Conservation (phyloP, 2,888 invertebrate genomes). For the Philereme vetulata region DNA sequence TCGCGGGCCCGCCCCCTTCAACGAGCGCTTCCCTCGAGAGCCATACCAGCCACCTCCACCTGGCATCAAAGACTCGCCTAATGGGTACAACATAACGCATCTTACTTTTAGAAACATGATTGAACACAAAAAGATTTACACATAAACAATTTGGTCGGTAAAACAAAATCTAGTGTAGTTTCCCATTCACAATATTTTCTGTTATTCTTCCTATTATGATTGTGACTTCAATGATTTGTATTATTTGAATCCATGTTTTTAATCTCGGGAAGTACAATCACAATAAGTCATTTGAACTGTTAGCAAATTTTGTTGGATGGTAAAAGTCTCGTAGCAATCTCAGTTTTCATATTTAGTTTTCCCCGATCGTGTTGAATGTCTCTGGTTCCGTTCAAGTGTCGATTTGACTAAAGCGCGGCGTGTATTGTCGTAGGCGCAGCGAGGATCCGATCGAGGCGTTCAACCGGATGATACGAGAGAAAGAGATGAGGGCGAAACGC, state of each 20-base stretch:
- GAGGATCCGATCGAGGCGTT: constrained; percentile 95
- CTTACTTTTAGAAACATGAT: not conserved
- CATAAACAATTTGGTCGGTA: too few species aligned
- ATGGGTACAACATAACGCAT: constrained; percentile 63
- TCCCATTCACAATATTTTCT: too few species aligned
- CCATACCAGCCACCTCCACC: constrained; percentile 84
- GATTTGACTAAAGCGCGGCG: constrained; percentile 32
- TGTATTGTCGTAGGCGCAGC: constrained; percentile 84
- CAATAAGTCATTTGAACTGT: too few species aligned
- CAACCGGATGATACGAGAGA: constrained; percentile 93
- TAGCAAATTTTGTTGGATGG: too few species aligned
- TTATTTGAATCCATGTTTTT: too few species aligned
- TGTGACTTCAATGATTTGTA: too few species aligned
- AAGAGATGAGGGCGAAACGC: constrained; percentile 88
- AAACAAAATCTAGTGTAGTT: too few species aligned
- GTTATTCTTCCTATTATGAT: too few species aligned
- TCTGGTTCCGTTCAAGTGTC: not conserved
- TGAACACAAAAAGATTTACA: too few species aligned
- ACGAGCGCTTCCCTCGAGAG: constrained; percentile 62
- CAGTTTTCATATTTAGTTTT: not conserved
- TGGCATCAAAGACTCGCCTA: constrained; percentile 82
- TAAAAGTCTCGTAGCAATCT: too few species aligned
- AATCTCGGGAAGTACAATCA: too few species aligned
- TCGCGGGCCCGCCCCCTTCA: constrained; percentile 41
- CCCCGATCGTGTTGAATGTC: not conserved